Evolutionary conservation across 2,888 invertebrate genomes (phyloP), one percentile per base, ranked within the genome.

Genomic region (Apotomis turbidana): DNA sequence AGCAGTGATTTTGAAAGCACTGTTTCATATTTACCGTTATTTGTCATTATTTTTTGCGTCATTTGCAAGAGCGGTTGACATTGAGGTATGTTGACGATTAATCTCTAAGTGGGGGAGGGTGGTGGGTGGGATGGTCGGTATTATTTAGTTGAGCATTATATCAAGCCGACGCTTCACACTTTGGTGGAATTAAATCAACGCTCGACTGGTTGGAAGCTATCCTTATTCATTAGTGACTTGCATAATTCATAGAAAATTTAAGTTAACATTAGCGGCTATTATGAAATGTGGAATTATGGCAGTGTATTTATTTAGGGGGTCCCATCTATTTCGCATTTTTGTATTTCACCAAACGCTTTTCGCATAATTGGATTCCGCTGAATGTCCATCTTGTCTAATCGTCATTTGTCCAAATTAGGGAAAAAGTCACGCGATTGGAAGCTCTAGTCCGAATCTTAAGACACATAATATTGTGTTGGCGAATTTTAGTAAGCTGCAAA

Each of bases 51-150:
- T 88, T 89, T 88, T 89, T 89, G 85, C 85, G 80, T 85, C 85
- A 88, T 88, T 90, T 87, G 85, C 88, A 86, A 84, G 85, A 83
- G 81, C 79, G 83, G 86, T 87, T 88, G 90, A 89, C 89, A 83
- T 87, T 89, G 90, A 90, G 83, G 86, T 84, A 90, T 89, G 89
- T 87, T 83, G 81, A 86, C 86, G 84, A 90, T 90, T 90, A 90
- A 89, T 89, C 87, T 86, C 80, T 79, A 78, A 79, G 80, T 73
- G 76, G 77, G 76, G 78, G 78, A 77, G 78, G 78, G 70, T 71
- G 70, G 60, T 74, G 78, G 77, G 78, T 67, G 79, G 70, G 77
- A 81, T 81, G 84, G 86, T 87, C 87, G 86, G 77, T 83, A 83
- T 88, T 87, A 87, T 89, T 88, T 88, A 90, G 85, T 86, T 85